phyloP scores from a whole-genome alignment of 2,797 vertebrate species.

The Aldrovandia affinis region DNA sequence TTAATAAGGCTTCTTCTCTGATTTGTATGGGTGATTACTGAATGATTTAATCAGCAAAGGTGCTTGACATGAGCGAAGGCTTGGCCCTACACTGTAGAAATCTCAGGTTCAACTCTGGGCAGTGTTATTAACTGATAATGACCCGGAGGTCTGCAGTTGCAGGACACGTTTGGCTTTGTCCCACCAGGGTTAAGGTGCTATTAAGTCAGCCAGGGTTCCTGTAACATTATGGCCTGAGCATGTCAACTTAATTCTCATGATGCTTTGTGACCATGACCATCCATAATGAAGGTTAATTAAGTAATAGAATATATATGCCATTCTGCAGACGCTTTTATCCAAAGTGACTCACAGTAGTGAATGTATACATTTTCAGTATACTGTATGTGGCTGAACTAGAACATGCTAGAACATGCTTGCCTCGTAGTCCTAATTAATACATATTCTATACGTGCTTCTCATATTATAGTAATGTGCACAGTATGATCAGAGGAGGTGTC shows the following conservation, averaged over 20 bases:
- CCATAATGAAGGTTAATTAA: background rate
- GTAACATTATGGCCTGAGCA: background rate
- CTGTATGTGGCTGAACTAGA: background rate
- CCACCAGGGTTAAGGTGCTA: background rate
- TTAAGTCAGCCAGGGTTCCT: background rate
- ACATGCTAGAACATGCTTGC: background rate
- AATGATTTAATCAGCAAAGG: background rate
- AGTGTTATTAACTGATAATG: background rate
- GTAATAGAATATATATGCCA: no score
- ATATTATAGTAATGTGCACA: no score
- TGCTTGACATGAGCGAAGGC: no score
- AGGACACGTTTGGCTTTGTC: background rate
- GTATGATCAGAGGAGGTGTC: no score
- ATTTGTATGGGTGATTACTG: no score
- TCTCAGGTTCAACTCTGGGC: background rate
- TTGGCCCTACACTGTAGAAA: background rate
- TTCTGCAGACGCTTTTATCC: no score
- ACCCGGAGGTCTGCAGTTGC: background rate
- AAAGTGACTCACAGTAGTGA: no score
- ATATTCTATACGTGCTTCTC: no score
- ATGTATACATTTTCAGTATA: no score
- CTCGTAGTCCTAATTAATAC: background rate
- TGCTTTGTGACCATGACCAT: background rate
- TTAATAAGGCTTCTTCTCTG: no score
- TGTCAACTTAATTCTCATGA: background rate